These are phyloP conservation scores for Epinotia bilunana DNA, from an alignment of 2,888 invertebrate genomes.

Conservation along the genomic window DNA sequence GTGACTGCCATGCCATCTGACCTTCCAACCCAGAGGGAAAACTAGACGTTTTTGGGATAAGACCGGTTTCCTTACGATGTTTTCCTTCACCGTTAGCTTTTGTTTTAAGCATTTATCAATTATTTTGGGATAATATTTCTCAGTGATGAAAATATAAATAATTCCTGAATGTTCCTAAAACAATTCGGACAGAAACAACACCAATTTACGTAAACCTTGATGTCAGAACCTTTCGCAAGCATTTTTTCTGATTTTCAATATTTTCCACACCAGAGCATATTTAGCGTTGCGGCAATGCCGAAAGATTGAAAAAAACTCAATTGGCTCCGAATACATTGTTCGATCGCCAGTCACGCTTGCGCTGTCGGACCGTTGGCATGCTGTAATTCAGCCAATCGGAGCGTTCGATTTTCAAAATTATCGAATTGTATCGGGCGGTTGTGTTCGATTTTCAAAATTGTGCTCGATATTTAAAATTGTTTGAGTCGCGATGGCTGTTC, in stretches of 20 bases:
- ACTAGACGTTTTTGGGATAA: no score
- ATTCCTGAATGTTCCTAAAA: neutral
- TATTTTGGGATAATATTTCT: neutral
- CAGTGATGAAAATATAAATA: neutral
- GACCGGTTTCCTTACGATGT: no score
- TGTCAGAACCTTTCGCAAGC: conserved; percentile 6
- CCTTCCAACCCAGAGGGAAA: no score
- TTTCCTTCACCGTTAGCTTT: no score
- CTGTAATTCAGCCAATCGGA: conserved; percentile 54
- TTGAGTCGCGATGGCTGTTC: conserved; percentile 57
- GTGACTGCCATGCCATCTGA: no score
- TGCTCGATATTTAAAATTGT: conserved; percentile 30
- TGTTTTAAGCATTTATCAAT: no score
- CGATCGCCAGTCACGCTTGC: conserved; percentile 64
- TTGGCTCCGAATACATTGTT: conserved; percentile 51
- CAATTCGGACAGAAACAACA: neutral
- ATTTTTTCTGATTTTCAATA: conserved; percentile 16
- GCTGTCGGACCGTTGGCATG: conserved; percentile 59
- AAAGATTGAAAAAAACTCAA: conserved; percentile 32
- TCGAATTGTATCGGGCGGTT: neutral
- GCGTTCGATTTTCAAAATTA: neutral
- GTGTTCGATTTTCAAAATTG: conserved; percentile 46
- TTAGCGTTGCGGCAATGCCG: conserved; percentile 31
- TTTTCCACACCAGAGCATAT: conserved; percentile 34
- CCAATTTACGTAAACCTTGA: conserved; percentile 26